A percentile compares a stretch with the other conserved stretches of the same genome.
phyloP scores from a whole-genome alignment of 2,888 invertebrate species.

The Harpagoxenus sublaevis region DNA sequence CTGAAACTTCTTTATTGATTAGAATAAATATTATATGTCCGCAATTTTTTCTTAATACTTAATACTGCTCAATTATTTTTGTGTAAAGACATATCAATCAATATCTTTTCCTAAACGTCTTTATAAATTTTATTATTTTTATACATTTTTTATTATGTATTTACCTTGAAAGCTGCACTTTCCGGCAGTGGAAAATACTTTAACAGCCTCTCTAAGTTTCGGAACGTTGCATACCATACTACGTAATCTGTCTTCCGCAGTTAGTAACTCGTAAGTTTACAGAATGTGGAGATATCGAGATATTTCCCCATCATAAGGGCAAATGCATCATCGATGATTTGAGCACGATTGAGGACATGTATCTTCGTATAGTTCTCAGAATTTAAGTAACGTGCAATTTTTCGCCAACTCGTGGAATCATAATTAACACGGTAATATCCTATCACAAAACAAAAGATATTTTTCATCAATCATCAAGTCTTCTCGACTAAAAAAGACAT shows the following conservation, averaged over 20 bases:
- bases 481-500: background rate
- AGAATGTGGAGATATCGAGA: background rate
- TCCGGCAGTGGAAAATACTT: background rate
- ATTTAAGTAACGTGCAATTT: slow-evolving; percentile 26
- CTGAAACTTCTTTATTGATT: background rate
- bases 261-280: slow-evolving; percentile 19
- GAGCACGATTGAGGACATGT: slow-evolving; percentile 38
- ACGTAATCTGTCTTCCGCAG: slow-evolving; percentile 10
- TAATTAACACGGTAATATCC: slow-evolving; percentile 83
- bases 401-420: slow-evolving; percentile 75
- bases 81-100: background rate
- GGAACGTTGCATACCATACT: slow-evolving; percentile 26
- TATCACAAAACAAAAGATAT: slow-evolving; percentile 54
- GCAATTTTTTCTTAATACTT: background rate
- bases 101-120: background rate
- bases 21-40: background rate
- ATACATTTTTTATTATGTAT: background rate
- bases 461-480: background rate
- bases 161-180: background rate
- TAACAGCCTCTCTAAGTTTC: background rate
- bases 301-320: background rate
- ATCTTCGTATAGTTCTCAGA: slow-evolving; percentile 17
- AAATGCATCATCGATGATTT: background rate
- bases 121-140: background rate
- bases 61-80: background rate